Base-by-base conservation (phyloP, 2,888 invertebrate species). In the Andrena haemorrhoa region DNA sequence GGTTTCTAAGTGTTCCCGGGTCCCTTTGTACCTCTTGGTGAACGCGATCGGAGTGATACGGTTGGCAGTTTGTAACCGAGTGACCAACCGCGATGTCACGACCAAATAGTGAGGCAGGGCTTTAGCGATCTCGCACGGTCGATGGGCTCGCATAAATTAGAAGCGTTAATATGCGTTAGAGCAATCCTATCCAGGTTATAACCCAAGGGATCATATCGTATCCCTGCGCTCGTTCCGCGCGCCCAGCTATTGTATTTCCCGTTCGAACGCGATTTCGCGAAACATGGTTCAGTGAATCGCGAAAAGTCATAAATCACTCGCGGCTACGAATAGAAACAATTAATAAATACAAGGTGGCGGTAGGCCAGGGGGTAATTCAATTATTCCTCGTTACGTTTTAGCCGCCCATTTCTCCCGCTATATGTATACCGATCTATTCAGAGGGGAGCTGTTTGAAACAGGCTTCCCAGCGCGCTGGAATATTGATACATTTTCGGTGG, bases 131-230 rank as follows among this genome's bases (percentile, higher is more conserved):
- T 81, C 75, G 79, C 64, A 84, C 78, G 79, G 71, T 75, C 84
- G 82, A 88, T 85, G 78, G 79, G 75, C 83, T 84, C 80, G 89
- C 86, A 89, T 88, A 88, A 89, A 89, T 90, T 90, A 90, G 84
- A 86, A 82, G 83, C 87, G 88, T 90, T 89, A 89, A 90, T 89
- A 86, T 75, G 84, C 75, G 78, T 88, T 86, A 86, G 79, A 75
- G 69, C 79, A 82, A 86, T 89, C 71, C 82, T 75, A 82, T 83
- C 70, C 79, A 71, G 76, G 83, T 80, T 84, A 83, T 76, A 83
- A 75, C 80, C 65, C 79, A 71, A 68, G 89, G 77, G 85, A 82
- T 75, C 70, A 20, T 35, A 65, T 76, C 74, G 60, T 72, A 31
- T 56, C 56, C 73, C 47, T 63, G 49, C 41, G 64, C 49, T 41